Conservation (phyloP, 2,888 invertebrate genomes). For the Euzophera pinguis region DNA sequence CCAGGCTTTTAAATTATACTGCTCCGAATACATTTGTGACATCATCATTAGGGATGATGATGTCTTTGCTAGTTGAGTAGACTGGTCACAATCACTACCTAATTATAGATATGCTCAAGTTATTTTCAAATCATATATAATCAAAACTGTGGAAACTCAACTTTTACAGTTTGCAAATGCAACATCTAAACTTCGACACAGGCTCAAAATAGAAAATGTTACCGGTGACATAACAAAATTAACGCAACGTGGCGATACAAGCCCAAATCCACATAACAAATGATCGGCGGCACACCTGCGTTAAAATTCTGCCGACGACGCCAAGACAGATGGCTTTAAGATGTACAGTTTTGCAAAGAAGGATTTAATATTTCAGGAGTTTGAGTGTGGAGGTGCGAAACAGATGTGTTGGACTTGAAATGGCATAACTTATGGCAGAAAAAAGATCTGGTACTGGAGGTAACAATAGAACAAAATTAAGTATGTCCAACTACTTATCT, state of each 20-base stretch:
- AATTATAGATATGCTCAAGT: too few relatives aligned
- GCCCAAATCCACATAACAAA: slow-evolving; percentile 29
- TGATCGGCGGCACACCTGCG: slow-evolving; percentile 34
- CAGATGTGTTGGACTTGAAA: not conserved
- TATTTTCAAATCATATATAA: too few relatives aligned
- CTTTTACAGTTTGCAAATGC: too few relatives aligned
- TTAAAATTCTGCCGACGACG: slow-evolving; percentile 18
- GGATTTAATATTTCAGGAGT: not conserved
- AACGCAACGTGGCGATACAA: slow-evolving; percentile 21
- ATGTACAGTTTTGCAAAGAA: slow-evolving; percentile 5
- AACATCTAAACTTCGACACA: not conserved
- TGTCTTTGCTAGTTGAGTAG: too few relatives aligned
- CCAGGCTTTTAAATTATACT: too few relatives aligned
- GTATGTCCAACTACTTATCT: too few relatives aligned
- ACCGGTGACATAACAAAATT: slow-evolving; percentile 27
- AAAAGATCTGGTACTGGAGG: too few relatives aligned
- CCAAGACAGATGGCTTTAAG: slow-evolving; percentile 10
- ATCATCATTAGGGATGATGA: too few relatives aligned
- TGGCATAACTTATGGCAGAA: not conserved
- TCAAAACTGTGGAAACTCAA: too few relatives aligned
- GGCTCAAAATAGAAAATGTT: not conserved
- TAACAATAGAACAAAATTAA: too few relatives aligned
- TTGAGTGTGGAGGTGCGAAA: not conserved
- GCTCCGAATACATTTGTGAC: too few relatives aligned
- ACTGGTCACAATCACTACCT: too few relatives aligned